Base-by-base conservation (phyloP, 30 jellyfish, hydroid and myxozoan species). In the Chrysaora quinquecirrha region DNA sequence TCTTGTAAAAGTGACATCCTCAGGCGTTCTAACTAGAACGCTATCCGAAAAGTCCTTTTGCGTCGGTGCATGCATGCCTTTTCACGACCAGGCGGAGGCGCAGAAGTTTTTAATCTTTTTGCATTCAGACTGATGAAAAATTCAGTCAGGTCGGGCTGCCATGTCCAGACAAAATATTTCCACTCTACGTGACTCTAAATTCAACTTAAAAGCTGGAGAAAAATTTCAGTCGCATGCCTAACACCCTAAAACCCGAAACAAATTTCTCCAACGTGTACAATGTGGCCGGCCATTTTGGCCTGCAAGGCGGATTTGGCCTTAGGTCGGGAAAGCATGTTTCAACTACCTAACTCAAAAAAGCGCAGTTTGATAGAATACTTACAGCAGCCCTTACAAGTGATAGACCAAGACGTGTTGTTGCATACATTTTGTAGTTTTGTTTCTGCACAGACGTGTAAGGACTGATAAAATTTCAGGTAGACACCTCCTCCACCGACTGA, bases 361-460 rank as follows among this genome's bases (percentile, higher is more conserved):
- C 30, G 58, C 1, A 47, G 70, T 31, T 46, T 72, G 16, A 29
- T 6, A n/a, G 65, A 16, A 33, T 64, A 70, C 94, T 83, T 62
- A 83, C 94, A 30, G 94, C 94, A 31, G 86, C 81, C 68, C 94
- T 83, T 2, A 83, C 87, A 34, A 83, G 94, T 49, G 94, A 75
- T 71, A 83, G 64, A 18, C 82, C 73, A 50, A 83, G 73, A 27
- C 94, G 78, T 73, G 93, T 65, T 61, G 94, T 62, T 23, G 94
- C 63, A 47, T 83, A 83, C 94, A 83, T 83, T 56, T 34, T 48
- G 34, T 80, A 19, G 35, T 38, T 80, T 56, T 33, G 16, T 2
- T 9, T 20, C 21, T 80, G 43, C 22, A 23, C 33, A 35, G 31
- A 30, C 33, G 61, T 75, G 64, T 64, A 52, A 31, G 20, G 64